Conservation (phyloP, 1,140 invertebrate species). For the Drosophila ananassae region DNA sequence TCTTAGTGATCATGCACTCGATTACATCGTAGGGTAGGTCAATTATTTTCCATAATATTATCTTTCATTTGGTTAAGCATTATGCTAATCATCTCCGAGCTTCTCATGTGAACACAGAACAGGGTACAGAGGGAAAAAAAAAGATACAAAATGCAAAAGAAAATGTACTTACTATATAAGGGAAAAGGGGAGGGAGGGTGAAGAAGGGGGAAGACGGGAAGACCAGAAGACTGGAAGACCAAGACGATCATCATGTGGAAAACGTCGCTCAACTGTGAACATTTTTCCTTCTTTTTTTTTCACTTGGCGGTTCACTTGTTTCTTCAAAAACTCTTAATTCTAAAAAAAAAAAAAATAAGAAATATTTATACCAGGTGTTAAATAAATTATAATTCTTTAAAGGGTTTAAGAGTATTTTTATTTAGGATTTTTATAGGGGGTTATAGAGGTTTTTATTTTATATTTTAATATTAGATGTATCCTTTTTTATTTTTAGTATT, state of each 20-base stretch:
- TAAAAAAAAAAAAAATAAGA: not conserved
- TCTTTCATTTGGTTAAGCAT: slow-evolving; percentile 46
- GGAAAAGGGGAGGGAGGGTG: not conserved
- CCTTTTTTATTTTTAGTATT: too few relatives aligned
- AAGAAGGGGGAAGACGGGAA: not conserved
- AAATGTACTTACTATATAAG: not conserved
- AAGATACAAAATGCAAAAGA: not conserved
- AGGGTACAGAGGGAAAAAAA: not conserved
- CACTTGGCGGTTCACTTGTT: not conserved
- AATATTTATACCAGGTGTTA: not conserved
- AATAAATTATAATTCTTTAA: too few relatives aligned
- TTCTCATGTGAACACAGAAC: slow-evolving; percentile 12
- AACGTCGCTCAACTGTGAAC: slow-evolving; percentile 34
- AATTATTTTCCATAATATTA: slow-evolving; percentile 49
- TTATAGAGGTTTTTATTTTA: too few relatives aligned
- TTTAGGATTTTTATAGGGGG: too few relatives aligned
- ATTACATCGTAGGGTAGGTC: slow-evolving; percentile 57
- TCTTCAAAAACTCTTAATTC: not conserved
- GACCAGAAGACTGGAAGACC: too few relatives aligned
- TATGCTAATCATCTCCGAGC: slow-evolving; percentile 42
- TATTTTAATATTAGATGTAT: too few relatives aligned
- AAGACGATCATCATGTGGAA: slow-evolving; percentile 34
- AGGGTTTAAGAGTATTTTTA: too few relatives aligned
- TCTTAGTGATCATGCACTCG: slow-evolving; percentile 36
- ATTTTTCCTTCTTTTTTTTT: not conserved